phyloP scores from a whole-genome alignment of 2,888 invertebrate species.

The Therioaphis trifolii region DNA sequence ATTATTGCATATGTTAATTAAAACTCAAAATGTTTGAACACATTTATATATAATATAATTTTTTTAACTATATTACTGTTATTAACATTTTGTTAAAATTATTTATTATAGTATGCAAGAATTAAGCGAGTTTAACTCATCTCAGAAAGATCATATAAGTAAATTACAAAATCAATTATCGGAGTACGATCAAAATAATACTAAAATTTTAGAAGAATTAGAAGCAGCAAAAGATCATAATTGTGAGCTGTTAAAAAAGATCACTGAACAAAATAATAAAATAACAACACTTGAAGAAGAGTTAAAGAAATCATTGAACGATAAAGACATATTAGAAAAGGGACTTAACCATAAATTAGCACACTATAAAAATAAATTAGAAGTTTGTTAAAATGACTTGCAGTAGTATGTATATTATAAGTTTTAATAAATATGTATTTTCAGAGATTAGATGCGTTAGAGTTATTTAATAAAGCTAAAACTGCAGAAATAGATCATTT shows the following conservation, averaged over 20 bases:
- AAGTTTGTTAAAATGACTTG: conserved; percentile 8
- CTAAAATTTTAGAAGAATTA: conserved; percentile 35
- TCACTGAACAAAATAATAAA: background rate
- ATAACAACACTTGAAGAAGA: conserved; percentile 39
- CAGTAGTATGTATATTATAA: background rate
- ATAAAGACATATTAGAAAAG: conserved; percentile 42
- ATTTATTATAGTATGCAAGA: conserved; percentile 40
- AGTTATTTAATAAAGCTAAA: conserved; percentile 51
- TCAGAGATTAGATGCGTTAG: conserved; percentile 53
- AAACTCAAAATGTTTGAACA: no score
- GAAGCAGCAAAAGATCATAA: conserved; percentile 9
- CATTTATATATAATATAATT: background rate
- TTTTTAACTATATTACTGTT: background rate
- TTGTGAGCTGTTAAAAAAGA: conserved; percentile 19
- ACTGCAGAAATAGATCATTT: conserved; percentile 58
- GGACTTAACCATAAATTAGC: conserved; percentile 44
- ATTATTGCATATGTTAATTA: no score
- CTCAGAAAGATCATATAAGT: conserved; percentile 39
- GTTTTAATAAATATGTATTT: background rate
- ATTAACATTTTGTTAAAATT: background rate
- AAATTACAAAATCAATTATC: conserved; percentile 48
- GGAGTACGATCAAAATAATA: conserved; percentile 30
- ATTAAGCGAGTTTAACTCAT: conserved; percentile 49
- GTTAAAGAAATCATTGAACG: conserved; percentile 20
- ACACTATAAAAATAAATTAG: conserved; percentile 55